Evolutionary conservation across 2,113 vertebrate species (phyloP).

Genomic region (Periophthalmus modestus): DNA sequence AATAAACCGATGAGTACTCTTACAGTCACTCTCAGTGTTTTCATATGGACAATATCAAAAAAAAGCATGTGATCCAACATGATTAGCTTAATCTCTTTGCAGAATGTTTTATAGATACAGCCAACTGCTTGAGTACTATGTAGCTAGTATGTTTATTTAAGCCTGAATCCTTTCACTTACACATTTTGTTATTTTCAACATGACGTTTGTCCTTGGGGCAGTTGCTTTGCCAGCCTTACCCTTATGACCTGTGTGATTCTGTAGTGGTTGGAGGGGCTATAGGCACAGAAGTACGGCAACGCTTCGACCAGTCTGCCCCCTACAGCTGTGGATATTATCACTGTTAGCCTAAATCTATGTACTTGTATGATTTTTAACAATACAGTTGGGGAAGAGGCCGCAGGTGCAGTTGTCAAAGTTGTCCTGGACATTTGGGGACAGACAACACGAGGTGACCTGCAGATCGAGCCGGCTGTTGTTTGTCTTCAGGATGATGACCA

Average conservation of each 20-base stretch:
- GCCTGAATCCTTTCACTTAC: too few relatives aligned
- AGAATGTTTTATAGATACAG: too few relatives aligned
- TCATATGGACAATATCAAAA: background rate
- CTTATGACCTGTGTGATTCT: background rate
- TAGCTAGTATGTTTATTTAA: too few relatives aligned
- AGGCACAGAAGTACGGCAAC: background rate
- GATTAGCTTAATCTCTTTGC: too few relatives aligned
- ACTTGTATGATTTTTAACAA: background rate
- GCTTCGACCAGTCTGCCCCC: background rate
- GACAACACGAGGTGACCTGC: constrained; percentile 72
- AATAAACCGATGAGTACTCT: background rate
- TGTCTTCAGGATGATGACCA: constrained; percentile 68
- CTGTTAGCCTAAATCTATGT: background rate
- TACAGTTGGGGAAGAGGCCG: constrained; percentile 76
- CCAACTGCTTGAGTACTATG: too few relatives aligned
- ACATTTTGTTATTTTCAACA: too few relatives aligned
- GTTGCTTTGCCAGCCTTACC: background rate
- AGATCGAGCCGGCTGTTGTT: constrained; percentile 71
- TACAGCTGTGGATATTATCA: background rate
- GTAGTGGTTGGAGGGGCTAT: background rate
- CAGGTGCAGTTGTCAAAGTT: constrained; percentile 55
- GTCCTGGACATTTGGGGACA: constrained; percentile 56
- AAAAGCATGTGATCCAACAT: background rate
- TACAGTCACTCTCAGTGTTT: background rate
- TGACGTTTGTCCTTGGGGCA: background rate